Evolutionary conservation across 2,888 invertebrate genomes (phyloP).

Genomic region (Villa cingulata): DNA sequence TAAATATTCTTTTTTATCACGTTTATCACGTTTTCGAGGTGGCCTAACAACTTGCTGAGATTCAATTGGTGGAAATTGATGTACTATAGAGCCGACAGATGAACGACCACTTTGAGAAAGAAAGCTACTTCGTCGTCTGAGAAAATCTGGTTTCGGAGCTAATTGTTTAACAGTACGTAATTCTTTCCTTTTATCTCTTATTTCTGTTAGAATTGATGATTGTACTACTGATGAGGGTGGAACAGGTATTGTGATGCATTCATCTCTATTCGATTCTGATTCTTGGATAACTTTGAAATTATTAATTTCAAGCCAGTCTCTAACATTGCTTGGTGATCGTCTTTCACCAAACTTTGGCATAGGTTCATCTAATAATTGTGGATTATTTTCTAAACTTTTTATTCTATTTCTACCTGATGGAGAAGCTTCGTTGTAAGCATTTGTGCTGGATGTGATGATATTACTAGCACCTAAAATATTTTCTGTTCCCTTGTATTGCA

Average conservation of each 20-base stretch:
- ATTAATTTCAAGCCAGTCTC: conserved; percentile 34
- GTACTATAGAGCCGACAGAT: conserved; percentile 28
- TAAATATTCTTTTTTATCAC: conserved; percentile 23
- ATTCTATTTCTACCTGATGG: conserved; percentile 13
- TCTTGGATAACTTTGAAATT: neutral
- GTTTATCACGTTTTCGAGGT: conserved; percentile 12
- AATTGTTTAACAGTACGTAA: neutral
- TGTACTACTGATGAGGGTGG: neutral
- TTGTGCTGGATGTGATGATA: neutral
- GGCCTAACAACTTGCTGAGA: conserved; percentile 6
- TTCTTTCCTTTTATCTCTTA: neutral
- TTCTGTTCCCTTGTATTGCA: neutral
- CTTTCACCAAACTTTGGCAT: conserved; percentile 28
- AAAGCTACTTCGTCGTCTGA: conserved; percentile 28
- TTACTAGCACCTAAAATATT: neutral
- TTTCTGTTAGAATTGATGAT: neutral
- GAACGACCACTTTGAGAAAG: conserved; percentile 29
- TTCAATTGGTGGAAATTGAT: conserved; percentile 27
- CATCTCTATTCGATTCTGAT: neutral
- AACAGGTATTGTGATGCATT: neutral
- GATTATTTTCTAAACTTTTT: neutral
- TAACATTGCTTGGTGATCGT: conserved; percentile 33
- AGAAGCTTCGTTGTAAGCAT: conserved; percentile 10
- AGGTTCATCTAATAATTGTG: conserved; percentile 16
- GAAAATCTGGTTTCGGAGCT: conserved; percentile 18